Percentiles rank a stretch among this genome's conserved stretches.
phyloP scores from a whole-genome alignment of 1,140 invertebrate genomes.

The Leptinotarsa lineolata region DNA sequence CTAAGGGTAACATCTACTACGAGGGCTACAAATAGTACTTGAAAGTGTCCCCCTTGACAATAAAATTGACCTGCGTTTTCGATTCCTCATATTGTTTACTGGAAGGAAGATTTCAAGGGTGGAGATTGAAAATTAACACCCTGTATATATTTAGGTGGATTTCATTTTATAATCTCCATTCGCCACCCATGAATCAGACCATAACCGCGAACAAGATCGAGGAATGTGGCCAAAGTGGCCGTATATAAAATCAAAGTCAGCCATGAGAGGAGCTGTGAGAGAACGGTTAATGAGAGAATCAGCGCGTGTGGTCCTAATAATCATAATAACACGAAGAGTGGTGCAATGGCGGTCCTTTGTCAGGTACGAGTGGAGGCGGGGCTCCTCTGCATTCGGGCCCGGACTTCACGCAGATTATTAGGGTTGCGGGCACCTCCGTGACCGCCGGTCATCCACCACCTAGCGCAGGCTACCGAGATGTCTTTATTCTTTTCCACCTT shows the following conservation, averaged over 20 bases:
- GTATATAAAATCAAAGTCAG: conserved; percentile 21
- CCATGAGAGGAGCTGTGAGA: conserved; percentile 17
- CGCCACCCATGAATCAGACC: conserved; percentile 1
- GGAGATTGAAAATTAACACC: too few relatives aligned
- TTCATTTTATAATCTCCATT: not conserved
- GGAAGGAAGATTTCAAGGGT: too few relatives aligned
- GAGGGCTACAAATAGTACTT: too few relatives aligned
- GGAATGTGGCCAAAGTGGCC: conserved; percentile 19
- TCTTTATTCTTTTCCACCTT: not conserved
- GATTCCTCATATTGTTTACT: too few relatives aligned
- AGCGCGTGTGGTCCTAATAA: conserved; percentile 40
- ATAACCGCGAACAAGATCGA: conserved; percentile 8
- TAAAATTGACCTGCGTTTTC: too few relatives aligned
- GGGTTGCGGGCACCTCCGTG: not conserved
- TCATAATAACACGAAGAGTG: conserved; percentile 36
- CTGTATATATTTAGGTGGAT: too few relatives aligned
- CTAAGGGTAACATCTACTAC: too few relatives aligned
- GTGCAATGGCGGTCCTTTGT: conserved; percentile 36
- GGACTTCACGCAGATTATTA: conserved; percentile 15
- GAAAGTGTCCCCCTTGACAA: too few relatives aligned
- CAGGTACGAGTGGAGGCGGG: conserved; percentile 19
- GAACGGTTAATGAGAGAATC: conserved; percentile 17
- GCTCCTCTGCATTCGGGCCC: conserved; percentile 10
- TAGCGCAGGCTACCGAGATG: conserved; percentile 7
- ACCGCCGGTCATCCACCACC: conserved; percentile 7